Percentiles rank a stretch among this genome's conserved stretches.
phyloP scores from a whole-genome alignment of 1,140 invertebrate genomes.

The Anthonomus grandis region DNA sequence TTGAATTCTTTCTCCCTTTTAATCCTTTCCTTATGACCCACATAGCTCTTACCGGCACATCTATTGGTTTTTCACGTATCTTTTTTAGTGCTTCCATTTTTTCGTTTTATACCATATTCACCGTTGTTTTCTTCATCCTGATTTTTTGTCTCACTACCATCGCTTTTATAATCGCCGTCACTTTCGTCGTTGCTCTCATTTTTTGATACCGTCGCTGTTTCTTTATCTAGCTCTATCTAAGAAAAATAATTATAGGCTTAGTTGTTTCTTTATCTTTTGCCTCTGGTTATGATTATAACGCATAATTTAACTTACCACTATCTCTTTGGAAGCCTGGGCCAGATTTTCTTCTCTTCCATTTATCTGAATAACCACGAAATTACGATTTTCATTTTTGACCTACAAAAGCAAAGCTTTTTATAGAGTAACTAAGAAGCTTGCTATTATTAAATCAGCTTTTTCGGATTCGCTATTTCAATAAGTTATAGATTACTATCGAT shows the following conservation, averaged over 20 bases:
- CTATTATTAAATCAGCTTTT: neutral
- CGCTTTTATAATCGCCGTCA: conserved; percentile 2
- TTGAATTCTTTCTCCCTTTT: conserved; percentile 2
- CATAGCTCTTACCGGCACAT: neutral
- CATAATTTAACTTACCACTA: neutral
- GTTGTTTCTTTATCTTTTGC: neutral
- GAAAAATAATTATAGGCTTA: neutral
- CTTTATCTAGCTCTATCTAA: neutral
- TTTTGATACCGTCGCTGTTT: neutral
- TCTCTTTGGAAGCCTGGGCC: neutral
- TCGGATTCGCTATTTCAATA: neutral
- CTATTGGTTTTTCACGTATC: neutral
- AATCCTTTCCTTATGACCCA: neutral
- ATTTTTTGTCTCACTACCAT: conserved; percentile 5
- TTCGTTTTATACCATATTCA: neutral
- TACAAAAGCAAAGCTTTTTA: neutral
- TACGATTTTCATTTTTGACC: neutral
- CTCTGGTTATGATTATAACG: neutral
- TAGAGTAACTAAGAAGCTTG: neutral
- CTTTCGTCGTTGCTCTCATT: neutral
- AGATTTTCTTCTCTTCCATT: neutral
- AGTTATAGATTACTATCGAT: neutral
- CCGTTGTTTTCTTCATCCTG: neutral
- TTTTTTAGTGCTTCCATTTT: neutral
- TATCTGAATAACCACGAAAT: neutral